A percentile compares a stretch with the other conserved stretches of the same genome.
Conservation (phyloP, 2,113 vertebrate species). For the Centropus unirufus region DNA sequence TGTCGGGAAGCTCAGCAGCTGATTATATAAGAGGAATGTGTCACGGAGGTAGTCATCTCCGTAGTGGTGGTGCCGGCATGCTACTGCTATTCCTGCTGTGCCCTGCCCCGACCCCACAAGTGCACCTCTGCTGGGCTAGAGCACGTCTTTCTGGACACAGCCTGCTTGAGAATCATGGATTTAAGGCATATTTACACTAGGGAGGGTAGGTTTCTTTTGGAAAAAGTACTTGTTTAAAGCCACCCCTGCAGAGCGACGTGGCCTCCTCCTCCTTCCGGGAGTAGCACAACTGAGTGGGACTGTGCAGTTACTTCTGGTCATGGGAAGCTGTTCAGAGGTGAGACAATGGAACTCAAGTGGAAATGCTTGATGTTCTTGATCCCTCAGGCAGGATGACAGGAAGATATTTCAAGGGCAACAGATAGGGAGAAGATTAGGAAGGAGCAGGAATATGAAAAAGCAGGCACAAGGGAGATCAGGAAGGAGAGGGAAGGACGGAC, state of each 20-base stretch:
- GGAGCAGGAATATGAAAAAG: background rate
- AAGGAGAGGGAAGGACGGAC: background rate
- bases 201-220: background rate
- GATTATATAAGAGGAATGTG: conserved; percentile 53
- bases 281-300: background rate
- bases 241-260: background rate
- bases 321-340: background rate
- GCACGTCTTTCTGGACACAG: background rate
- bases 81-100: background rate
- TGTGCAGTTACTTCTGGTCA: background rate
- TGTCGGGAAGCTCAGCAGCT: conserved; percentile 32
- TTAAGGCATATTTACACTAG: background rate
- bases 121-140: background rate
- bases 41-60: conserved; percentile 13
- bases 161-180: background rate
- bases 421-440: background rate
- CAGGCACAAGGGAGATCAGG: background rate
- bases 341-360: background rate
- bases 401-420: background rate
- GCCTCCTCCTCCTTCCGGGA: background rate
- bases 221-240: background rate
- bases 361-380: background rate
- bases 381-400: background rate
- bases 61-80: background rate
- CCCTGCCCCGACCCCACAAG: background rate